Evolutionary conservation across 2,113 vertebrate genomes (phyloP), one percentile per base, ranked within the genome.

Genomic region (Charina bottae): DNA sequence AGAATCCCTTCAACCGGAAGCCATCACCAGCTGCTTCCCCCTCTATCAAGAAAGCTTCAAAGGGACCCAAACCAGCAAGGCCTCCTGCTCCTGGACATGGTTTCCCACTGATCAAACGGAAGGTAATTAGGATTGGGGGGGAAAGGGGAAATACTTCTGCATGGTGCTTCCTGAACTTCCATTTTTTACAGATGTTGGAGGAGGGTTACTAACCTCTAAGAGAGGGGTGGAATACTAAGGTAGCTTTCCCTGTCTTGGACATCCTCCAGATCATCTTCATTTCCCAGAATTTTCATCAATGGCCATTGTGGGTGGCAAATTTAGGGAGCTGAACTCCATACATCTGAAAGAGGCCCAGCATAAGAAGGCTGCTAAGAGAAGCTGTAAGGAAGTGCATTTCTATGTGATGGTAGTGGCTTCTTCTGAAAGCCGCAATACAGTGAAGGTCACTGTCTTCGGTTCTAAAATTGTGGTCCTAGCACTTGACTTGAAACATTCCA

Each of bases 1-100:
- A 99, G 96, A 98, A 98, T 90, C 98, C 97, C 12, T 99, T 99
- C 96, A 99, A 99, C 97, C 97, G 99, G 94, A 99, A 99, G 95
- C 97, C 98, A 0, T 97, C 97, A 0, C 97, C 98, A 62, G 93
- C 97, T 0, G 94, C 98, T 2, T 98, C 98, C 33, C 97, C 98
- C 24, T 95, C 96, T 0, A 60, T 94, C 49, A 97, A 96, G 94
- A 99, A 97, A 95, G 97, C 98, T 68, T 96, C 98, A 26, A 99
- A 97, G 91, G 99, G 98, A 46, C 95, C 98, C 56, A 97, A 97
- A 84, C 98, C 98, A 1, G 93, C 89, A 2, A 98, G 97, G 54
- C 97, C 98, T 2, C 97, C 98, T 4, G 98, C 98, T 9, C 98
- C 98, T 0, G 98, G 98, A 91, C 98, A 99, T 0, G 99, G 99